Conservation (phyloP, 2,113 vertebrate species). For the Centropus bengalensis region DNA sequence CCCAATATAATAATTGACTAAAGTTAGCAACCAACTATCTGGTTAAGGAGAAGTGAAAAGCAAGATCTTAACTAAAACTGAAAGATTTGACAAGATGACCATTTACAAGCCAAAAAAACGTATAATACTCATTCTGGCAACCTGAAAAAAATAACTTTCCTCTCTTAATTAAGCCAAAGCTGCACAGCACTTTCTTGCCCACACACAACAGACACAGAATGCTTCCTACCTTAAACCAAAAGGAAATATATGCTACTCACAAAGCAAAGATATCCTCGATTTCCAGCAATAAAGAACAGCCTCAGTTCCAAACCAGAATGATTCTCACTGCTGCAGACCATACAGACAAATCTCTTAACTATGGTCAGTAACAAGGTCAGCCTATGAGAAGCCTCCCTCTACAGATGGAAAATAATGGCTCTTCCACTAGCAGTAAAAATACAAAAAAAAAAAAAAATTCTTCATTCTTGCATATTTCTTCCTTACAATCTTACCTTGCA, state of each 20-base stretch:
- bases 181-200: background rate
- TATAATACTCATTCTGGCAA: background rate
- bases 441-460: background rate
- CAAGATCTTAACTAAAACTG: background rate
- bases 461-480: background rate
- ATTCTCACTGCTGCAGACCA: background rate
- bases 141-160: background rate
- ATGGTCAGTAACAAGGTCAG: background rate
- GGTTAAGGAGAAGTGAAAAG: background rate
- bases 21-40: background rate
- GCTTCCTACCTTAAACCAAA: background rate
- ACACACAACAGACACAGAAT: background rate
- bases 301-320: background rate
- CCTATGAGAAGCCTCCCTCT: background rate
- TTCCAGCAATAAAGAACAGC: background rate
- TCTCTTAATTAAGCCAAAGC: background rate
- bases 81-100: background rate
- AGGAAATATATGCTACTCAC: background rate
- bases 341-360: background rate
- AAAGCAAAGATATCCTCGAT: background rate
- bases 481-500: background rate
- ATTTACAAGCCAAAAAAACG: background rate
- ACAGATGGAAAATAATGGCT: background rate
- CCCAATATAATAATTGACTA: background rate
- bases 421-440: background rate